Conservation (phyloP, 2,888 invertebrate species). For the Diplazon laetatorius region DNA sequence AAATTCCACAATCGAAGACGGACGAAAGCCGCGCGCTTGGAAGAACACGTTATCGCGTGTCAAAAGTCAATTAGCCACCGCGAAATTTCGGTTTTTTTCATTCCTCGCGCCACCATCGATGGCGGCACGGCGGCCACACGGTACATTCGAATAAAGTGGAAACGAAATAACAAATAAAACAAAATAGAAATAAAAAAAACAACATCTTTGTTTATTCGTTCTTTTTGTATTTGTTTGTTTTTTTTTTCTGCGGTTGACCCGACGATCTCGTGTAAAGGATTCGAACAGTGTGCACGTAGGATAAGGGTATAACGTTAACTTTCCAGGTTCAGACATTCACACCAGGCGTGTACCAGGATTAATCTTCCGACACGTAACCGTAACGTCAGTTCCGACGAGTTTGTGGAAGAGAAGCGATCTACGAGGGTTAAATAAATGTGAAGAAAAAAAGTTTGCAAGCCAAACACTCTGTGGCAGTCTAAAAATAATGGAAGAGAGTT, state of each 20-base stretch:
- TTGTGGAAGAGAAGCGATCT: constrained; percentile 29
- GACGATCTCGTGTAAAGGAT: not conserved
- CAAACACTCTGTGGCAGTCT: constrained; percentile 66
- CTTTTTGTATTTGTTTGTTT: too few relatives aligned
- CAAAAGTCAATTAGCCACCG: constrained; percentile 76
- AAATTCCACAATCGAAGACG: constrained; percentile 37
- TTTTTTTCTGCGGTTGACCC: constrained; percentile 41
- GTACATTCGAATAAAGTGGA: constrained; percentile 55
- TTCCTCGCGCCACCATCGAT: constrained; percentile 56
- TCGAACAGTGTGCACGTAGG: not conserved
- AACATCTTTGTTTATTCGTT: too few relatives aligned
- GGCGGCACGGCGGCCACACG: constrained; percentile 42
- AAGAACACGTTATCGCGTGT: constrained; percentile 73
- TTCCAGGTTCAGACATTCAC: not conserved
- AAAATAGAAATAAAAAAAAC: not conserved
- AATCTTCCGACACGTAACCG: constrained; percentile 41
- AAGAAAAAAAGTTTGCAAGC: constrained; percentile 48
- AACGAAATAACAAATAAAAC: constrained; percentile 10
- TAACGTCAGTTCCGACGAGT: constrained; percentile 34
- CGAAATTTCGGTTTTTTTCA: constrained; percentile 77
- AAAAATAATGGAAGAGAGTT: not conserved
- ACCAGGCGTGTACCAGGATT: constrained; percentile 19
- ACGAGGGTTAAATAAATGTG: constrained; percentile 13
- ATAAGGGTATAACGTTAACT: constrained; percentile 8
- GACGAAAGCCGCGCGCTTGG: constrained; percentile 51